A percentile compares a stretch with the other conserved stretches of the same genome.
phyloP scores from a whole-genome alignment of 1,140 invertebrate genomes.

The Leptopilina clavipes region DNA sequence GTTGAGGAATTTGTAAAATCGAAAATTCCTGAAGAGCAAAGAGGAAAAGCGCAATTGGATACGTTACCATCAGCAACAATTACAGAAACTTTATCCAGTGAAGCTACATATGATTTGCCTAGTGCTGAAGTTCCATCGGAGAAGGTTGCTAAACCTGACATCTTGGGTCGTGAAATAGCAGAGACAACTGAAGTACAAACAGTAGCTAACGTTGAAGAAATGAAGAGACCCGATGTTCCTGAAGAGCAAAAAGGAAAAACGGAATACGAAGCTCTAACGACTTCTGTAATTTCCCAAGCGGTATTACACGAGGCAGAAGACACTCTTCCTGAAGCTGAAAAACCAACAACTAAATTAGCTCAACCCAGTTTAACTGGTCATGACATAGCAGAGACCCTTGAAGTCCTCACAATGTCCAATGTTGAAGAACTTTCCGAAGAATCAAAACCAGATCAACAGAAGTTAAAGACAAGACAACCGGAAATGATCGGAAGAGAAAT shows the following conservation, averaged over 20 bases:
- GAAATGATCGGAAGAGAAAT: slow-evolving; percentile 54
- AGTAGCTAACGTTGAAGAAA: slow-evolving; percentile 53
- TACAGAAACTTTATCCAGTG: slow-evolving; percentile 53
- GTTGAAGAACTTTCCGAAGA: slow-evolving; percentile 47
- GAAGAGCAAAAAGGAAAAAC: slow-evolving; percentile 56
- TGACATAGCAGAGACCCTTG: slow-evolving; percentile 51
- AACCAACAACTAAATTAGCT: slow-evolving; percentile 52
- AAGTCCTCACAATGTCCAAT: slow-evolving; percentile 51
- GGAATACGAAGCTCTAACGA: slow-evolving; percentile 60
- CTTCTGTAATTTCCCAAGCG: slow-evolving; percentile 56
- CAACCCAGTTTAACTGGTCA: slow-evolving; percentile 46
- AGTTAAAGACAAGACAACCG: slow-evolving; percentile 47
- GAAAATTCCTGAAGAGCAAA: slow-evolving; percentile 45
- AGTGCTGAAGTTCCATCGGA: slow-evolving; percentile 45
- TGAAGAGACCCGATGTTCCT: slow-evolving; percentile 48
- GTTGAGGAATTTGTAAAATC: slow-evolving; percentile 40
- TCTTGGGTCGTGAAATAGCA: slow-evolving; percentile 59
- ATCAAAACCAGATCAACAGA: slow-evolving; percentile 42
- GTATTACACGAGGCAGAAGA: slow-evolving; percentile 54
- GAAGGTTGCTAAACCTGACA: slow-evolving; percentile 54
- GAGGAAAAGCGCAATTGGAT: slow-evolving; percentile 44
- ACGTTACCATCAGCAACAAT: slow-evolving; percentile 53
- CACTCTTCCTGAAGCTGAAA: slow-evolving; percentile 39
- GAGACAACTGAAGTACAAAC: slow-evolving; percentile 62
- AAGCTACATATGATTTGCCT: slow-evolving; percentile 51